Base-by-base conservation (phyloP, 1,140 invertebrate genomes). In the Sycobia sp. region DNA sequence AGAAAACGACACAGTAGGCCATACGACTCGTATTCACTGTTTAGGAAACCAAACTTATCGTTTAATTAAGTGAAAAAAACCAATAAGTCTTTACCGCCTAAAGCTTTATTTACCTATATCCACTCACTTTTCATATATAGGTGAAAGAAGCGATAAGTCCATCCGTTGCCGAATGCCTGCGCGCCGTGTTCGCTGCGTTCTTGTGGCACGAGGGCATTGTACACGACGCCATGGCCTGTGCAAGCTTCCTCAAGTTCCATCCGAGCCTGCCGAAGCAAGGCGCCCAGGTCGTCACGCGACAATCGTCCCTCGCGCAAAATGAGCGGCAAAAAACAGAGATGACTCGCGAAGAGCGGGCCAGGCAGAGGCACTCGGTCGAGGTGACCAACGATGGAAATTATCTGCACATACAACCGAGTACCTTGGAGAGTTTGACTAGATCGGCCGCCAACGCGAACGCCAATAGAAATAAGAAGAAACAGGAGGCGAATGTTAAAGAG, bases 171-270 rank as follows among this genome's bases (percentile, higher is more conserved):
- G 95, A 99, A 77, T 93, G 93, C 71, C 80, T 97, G 4, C 84
- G 97, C 7, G 92, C 95, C 0, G 91, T 97, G 0, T 99, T 98
- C 81, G 95, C 96, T 0, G 95, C 96, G 0, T 91, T 98, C 71
- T 79, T 98, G 1, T 98, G 96, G 96, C 96, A 99, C 78, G 95
- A 98, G 84, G 95, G 94, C 1, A 91, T 98, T 41, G 94, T 97
- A 0, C 94, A 97, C 76, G 96, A 99, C 78, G 95, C 95, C 5
- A 98, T 98, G 90, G 95, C 96, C 0, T 96, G 94, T 75, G 94
- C 96, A 0, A 94, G 95, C 4, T 98, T 95, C 75, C 82, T 99
- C 0, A 97, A 97, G 80, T 98, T 98, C 76, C 94, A 97, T 78
- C 95, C 94, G 7, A 88, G 88, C 18, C 79, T 96, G 57, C 90